phyloP scores from a whole-genome alignment of 2,797 vertebrate species.

The Falco columbarius region DNA sequence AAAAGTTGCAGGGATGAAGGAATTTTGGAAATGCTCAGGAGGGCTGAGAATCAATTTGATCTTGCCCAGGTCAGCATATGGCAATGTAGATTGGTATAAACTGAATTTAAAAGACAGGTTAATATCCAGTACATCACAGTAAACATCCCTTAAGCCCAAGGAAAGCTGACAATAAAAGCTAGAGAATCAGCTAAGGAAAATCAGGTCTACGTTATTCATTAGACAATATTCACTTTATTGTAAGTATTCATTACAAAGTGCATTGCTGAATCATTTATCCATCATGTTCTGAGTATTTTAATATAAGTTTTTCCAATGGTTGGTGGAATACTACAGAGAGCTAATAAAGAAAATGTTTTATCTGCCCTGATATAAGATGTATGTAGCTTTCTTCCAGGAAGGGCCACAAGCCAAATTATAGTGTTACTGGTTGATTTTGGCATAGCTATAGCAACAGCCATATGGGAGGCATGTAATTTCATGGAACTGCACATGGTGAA shows the following conservation, averaged over 20 bases:
- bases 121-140: neutral
- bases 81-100: neutral
- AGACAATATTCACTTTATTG: neutral
- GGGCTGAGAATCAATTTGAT: neutral
- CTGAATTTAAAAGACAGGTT: neutral
- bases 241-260: neutral
- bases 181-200: neutral
- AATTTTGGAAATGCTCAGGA: neutral
- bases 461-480: conserved; percentile 48
- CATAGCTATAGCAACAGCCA: conserved; percentile 43
- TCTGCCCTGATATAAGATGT: neutral
- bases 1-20: neutral
- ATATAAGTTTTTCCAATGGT: neutral
- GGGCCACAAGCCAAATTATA: neutral
- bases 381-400: neutral
- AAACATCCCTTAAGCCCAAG: neutral
- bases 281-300: neutral
- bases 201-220: neutral
- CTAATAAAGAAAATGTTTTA: neutral
- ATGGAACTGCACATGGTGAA: conserved; percentile 27
- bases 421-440: conserved; percentile 49
- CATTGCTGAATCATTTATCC: neutral
- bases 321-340: neutral
- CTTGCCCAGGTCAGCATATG: neutral
- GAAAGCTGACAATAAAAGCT: neutral